Base-by-base conservation (phyloP, 1,140 invertebrate species). In the Galendromus occidentalis region DNA sequence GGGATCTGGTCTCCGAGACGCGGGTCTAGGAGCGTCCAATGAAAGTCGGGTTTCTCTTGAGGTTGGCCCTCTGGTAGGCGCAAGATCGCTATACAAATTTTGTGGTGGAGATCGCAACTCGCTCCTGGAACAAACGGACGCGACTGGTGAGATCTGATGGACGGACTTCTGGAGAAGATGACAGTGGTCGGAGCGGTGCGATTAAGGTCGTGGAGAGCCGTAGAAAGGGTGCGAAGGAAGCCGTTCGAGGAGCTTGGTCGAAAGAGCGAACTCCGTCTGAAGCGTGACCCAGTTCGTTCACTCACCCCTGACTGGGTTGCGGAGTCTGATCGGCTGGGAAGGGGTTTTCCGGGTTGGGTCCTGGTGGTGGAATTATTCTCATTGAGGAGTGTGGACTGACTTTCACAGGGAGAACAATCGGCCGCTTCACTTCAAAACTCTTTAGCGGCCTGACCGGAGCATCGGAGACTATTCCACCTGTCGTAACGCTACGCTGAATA, bases 231-330 rank as follows among this genome's bases (percentile, higher is more conserved):
- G 33, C 33, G 33, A 39, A 39, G 33, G 33, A 39, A 39, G 33
- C 4, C 33, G 33, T 39, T 6, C 4, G 33, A 39, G 33, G 9
- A 9, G 33, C 33, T 39, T 39, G 33, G 4, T 39, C 33, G 9
- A 39, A 39, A 39, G 33, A 39, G 9, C 33, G 33, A 39, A 39
- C 33, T 39, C 33, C 33, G 4, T 9, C 9, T 9, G 33, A 39
- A 39, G 33, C 4, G 4, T 39, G 33, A 9, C 33, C 33, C 33
- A 39, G 33, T 39, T 39, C 33, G 33, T 39, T 39, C 33, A 59
- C 51, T 59, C 51, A 59, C 51, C 51, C 51, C 51, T 59, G 51
- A 33, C 22, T 59, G 51, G 22, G 25, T 25, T 59, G 51, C 51
- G 51, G 51, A 59, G 51, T 17, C 22, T 59, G 51, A 59, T 59